These are phyloP conservation scores for Steinernema carpocapsae DNA, from an alignment of 2,888 invertebrate species.

Conservation along the genomic window DNA sequence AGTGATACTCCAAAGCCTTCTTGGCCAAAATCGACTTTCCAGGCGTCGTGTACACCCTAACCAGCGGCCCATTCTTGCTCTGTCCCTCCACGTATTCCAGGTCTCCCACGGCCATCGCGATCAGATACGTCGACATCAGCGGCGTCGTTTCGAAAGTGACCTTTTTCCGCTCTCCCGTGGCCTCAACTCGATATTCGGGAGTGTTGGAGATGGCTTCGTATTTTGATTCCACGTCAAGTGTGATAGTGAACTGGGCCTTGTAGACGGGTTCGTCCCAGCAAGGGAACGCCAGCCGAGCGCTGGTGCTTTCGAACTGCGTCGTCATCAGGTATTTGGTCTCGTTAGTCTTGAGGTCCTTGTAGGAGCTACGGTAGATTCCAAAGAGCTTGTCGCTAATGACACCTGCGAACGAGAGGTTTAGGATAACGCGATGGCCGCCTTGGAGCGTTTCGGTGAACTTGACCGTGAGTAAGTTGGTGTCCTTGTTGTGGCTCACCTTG, in stretches of 20 bases:
- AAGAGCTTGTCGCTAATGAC: too few relatives aligned
- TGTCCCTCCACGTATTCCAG: background rate
- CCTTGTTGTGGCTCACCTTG: background rate
- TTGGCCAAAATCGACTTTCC: background rate
- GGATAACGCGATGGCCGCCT: background rate
- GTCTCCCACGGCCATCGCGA: background rate
- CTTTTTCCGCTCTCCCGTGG: background rate
- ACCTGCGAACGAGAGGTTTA: conserved; percentile 70
- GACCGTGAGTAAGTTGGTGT: conserved; percentile 74
- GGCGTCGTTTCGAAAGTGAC: background rate
- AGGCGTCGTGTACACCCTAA: background rate
- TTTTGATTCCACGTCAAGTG: conserved; percentile 80
- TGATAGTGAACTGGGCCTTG: conserved; percentile 82
- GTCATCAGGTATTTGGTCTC: conserved; percentile 73
- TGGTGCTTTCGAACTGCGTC: conserved; percentile 68
- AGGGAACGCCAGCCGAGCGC: conserved; percentile 82
- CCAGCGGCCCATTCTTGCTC: background rate
- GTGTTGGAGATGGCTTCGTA: conserved; percentile 83
- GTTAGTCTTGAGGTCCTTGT: conserved; percentile 76
- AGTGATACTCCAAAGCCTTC: background rate
- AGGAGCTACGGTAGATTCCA: conserved; percentile 86
- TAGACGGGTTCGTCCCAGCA: conserved; percentile 86
- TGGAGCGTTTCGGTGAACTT: conserved; percentile 82
- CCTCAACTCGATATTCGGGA: background rate
- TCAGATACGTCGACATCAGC: too few relatives aligned